Conservation (phyloP, 1,140 invertebrate species). For the Andricus grossulariae region DNA sequence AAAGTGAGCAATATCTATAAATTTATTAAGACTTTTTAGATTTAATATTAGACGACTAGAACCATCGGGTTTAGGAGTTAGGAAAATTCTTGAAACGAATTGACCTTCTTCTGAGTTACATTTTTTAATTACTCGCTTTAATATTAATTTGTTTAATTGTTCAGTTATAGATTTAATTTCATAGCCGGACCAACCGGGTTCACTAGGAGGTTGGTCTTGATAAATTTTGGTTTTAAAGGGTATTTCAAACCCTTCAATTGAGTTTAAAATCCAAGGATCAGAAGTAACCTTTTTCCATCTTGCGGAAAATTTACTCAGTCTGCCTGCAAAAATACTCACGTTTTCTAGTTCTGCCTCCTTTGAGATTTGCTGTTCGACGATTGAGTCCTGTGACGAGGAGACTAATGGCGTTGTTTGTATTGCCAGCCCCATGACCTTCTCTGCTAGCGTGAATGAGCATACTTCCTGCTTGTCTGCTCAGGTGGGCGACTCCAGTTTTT, state of each 20-base stretch:
- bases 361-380: constrained; percentile 1
- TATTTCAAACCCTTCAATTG: constrained; percentile 41
- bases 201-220: constrained; percentile 1
- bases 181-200: not conserved
- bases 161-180: constrained; percentile 13
- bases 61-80: constrained; percentile 50
- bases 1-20: constrained; percentile 49
- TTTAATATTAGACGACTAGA: constrained; percentile 55
- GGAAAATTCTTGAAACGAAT: constrained; percentile 56
- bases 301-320: constrained; percentile 36
- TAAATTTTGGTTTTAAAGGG: constrained; percentile 14
- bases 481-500: constrained; percentile 29
- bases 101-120: constrained; percentile 39
- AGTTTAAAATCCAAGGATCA: constrained; percentile 35
- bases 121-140: constrained; percentile 35
- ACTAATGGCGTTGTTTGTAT: not conserved
- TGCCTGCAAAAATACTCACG: constrained; percentile 35
- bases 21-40: constrained; percentile 28
- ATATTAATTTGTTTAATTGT: constrained; percentile 29
- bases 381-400: constrained; percentile 28
- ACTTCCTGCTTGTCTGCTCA: not conserved
- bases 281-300: constrained; percentile 36
- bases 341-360: constrained; percentile 1
- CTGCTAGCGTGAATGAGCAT: not conserved
- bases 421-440: not conserved